Base-by-base conservation (phyloP, 2,797 vertebrate species). In the Coregonus sp. region DNA sequence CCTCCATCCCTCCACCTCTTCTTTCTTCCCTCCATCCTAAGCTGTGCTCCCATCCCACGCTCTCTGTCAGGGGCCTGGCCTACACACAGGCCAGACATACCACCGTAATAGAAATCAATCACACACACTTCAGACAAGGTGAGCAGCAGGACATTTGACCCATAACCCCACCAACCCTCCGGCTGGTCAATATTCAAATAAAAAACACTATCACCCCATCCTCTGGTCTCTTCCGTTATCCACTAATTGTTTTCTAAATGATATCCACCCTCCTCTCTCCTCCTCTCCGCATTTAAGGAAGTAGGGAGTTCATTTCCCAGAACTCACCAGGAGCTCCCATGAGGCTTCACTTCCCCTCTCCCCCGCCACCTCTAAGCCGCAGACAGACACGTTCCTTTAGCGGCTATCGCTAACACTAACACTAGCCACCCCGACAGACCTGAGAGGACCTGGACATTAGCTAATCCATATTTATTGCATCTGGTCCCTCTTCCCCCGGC, bases 391-490 rank as follows among this genome's bases (percentile, higher is more conserved):
- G 86, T 89, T 86, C 87, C 82, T 90, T 89, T 88, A 90, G 78
- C 89, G 78, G 81, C 87, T 88, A 61, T 68, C 78, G 67, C 65
- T 67, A 54, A 20, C 4, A 37, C 31, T 40, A 71, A 14, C 68
- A 12, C 15, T 35, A 40, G 16, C 37, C 54, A 5, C 14, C 9
- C 79, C 79, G 75, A 86, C 90, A 89, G 86, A 89, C 85, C 75
- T 92, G 90, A 92, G 90, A 92, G 82, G 84, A 94, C 83, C 90
- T 91, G 84, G 87, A 93, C 85, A 87, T 92, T 91, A 94, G 89
- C 86, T 92, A 89, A 95, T 95, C 94, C 90, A 88, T 94, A 91
- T 91, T 95, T 95, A 95, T 82, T 94, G 92, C 82, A 92, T 91
- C 90, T 84, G 84, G 86, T 86, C 85, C 88, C 89, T 87, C 87